Evolutionary conservation across 2,113 vertebrate genomes (phyloP), one percentile per base, ranked within the genome.

Genomic region (Bufo bufo): DNA sequence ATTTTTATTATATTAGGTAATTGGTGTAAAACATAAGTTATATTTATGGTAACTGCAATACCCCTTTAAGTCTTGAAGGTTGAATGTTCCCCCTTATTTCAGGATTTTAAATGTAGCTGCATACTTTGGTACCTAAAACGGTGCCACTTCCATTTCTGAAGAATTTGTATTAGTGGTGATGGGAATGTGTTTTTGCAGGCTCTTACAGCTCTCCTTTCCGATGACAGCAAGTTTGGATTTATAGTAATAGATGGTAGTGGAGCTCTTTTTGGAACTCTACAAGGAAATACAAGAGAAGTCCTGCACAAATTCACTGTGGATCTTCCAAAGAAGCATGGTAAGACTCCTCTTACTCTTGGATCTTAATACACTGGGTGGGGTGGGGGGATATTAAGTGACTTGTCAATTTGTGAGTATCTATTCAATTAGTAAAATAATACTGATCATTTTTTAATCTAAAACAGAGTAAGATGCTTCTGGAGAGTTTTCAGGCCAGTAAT

Each of bases 221-320:
- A 99, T 0, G 98, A 99, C 94, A 99, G 98, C 95, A 99, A 99
- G 92, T 99, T 99, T 93, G 98, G 98, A 90, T 99, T 99, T 90
- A 99, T 99, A 90, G 98, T 99, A 93, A 99, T 99, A 92, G 98
- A 99, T 80, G 98, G 98, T 81, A 99, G 98, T 16, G 98, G 98
- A 84, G 98, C 98, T n/a, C 97, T 99, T 90, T 99, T 99, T 90
- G 98, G 98, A 91, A 99, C 98, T 4, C 97, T 99, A 85, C 98
- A 99, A 94, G 98, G 98, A 93, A 99, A 99, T 94, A 99, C 98
- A 79, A 95, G 98, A 92, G 98, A 99, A 94, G 98, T 99, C 90
- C 94, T 99, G 92, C 98, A 99, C 95, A 99, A 99, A 93, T 99
- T 99, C 96, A 99, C 98, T 90, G 98, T 99, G 96, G 98, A 99